Percentiles rank a stretch among this genome's conserved stretches.
Conservation (phyloP, 2,888 invertebrate genomes). For the Clitarchus hookeri region DNA sequence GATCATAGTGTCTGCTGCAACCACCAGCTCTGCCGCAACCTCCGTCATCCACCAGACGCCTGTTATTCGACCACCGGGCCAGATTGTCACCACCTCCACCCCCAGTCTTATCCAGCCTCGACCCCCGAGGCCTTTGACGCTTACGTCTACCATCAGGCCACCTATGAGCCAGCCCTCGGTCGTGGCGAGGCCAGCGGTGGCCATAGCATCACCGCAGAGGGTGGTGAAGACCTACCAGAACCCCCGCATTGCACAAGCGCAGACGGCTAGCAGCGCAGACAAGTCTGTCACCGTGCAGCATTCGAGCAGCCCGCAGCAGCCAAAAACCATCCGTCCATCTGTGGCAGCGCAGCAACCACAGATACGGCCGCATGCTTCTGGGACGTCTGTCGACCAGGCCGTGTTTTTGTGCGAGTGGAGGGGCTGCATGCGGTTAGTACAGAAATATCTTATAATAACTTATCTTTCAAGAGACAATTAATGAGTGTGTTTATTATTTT, state of each 20-base stretch:
- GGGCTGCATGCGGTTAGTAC: conserved; percentile 71
- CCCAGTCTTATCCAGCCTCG: neutral
- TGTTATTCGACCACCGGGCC: neutral
- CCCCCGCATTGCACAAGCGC: conserved; percentile 4
- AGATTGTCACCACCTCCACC: neutral
- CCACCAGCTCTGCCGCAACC: conserved; percentile 4
- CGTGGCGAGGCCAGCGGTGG: neutral
- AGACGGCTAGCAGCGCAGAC: neutral
- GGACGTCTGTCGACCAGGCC: conserved; percentile 35
- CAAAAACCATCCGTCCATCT: conserved; percentile 1
- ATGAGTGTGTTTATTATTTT: no score
- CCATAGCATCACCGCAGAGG: neutral
- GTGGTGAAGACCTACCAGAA: conserved; percentile 17
- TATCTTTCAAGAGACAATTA: no score
- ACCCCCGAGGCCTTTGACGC: neutral
- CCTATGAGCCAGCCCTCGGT: neutral
- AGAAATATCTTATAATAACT: neutral
- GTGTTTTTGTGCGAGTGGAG: conserved; percentile 85
- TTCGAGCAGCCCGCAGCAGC: conserved; percentile 20
- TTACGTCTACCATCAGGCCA: neutral
- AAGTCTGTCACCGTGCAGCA: neutral
- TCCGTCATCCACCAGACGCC: conserved; percentile 10
- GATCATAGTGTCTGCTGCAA: neutral
- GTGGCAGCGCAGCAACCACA: conserved; percentile 21
- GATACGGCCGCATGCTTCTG: conserved; percentile 32